phyloP scores from a whole-genome alignment of 2,113 vertebrate species.

The Calonectris borealis region DNA sequence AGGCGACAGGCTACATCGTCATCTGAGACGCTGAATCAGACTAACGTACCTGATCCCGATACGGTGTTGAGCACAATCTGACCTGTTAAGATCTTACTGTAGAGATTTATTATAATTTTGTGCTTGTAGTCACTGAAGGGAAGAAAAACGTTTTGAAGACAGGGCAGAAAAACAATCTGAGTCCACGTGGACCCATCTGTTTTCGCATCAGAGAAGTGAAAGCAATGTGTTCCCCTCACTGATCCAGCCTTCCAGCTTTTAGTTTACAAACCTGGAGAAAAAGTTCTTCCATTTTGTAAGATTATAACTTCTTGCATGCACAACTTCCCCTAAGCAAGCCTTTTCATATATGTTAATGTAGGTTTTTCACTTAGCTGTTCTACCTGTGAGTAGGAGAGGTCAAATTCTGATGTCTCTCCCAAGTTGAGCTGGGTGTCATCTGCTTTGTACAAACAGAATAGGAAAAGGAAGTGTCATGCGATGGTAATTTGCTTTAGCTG shows the following conservation, averaged over 20 bases:
- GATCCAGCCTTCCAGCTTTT: not conserved
- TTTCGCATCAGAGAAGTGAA: not conserved
- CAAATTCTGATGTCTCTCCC: not conserved
- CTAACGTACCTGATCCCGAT: not conserved
- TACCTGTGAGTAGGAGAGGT: not conserved
- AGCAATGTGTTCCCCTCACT: not conserved
- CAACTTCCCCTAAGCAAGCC: not conserved
- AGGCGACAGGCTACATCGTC: not conserved
- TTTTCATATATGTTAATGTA: not conserved
- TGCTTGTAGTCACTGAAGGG: not conserved
- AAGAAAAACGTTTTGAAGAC: not conserved
- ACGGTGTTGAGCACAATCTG: not conserved
- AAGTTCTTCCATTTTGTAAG: not conserved
- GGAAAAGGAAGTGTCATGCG: not conserved
- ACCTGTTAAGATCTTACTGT: not conserved
- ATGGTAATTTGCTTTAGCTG: not conserved
- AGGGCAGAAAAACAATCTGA: not conserved
- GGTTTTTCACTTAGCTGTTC: not conserved
- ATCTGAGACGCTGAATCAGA: not conserved
- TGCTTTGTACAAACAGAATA: not conserved
- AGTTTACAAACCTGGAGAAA: not conserved
- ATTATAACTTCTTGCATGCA: not conserved
- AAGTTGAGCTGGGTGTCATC: not conserved
- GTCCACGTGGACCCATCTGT: not conserved
- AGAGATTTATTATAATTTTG: not conserved